A percentile compares a stretch with the other conserved stretches of the same genome.
Conservation (phyloP, 2,797 vertebrate genomes). For the Tauraco hartlaubi region DNA sequence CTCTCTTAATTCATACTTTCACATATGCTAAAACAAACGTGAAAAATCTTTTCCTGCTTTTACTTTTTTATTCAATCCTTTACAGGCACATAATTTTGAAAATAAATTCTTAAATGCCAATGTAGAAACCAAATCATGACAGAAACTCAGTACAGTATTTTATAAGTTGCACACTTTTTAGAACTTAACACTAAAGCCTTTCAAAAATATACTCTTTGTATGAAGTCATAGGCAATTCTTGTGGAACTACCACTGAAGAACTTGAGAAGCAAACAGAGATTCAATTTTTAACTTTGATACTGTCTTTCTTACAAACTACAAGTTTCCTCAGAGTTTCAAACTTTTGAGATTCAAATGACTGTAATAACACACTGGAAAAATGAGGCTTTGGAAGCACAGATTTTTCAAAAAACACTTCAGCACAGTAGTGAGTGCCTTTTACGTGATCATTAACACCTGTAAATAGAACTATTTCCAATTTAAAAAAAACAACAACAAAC, state of each 20-base stretch:
- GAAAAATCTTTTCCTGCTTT: not conserved
- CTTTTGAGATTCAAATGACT: not conserved
- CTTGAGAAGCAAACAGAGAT: not conserved
- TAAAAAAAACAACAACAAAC: not conserved
- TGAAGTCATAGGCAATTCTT: not conserved
- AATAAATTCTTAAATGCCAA: not conserved
- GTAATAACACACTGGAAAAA: not conserved
- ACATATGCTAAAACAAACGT: not conserved
- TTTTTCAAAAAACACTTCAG: not conserved
- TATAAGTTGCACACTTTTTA: not conserved
- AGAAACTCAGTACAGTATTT: slow-evolving; percentile 44
- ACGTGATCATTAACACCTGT: not conserved
- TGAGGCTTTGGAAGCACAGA: not conserved
- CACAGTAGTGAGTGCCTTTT: not conserved
- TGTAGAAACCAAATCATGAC: not conserved
- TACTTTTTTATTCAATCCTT: slow-evolving; percentile 1
- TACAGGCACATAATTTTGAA: not conserved
- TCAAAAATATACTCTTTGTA: slow-evolving; percentile 31
- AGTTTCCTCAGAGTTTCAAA: not conserved
- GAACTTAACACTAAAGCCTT: slow-evolving; percentile 56
- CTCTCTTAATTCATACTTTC: not conserved
- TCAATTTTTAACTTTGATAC: not conserved
- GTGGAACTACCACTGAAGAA: not conserved
- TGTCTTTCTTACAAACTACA: not conserved
- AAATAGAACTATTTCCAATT: not conserved